Evolutionary conservation across 1,140 invertebrate species (phyloP).

Genomic region (Acyrthosiphon pisum): DNA sequence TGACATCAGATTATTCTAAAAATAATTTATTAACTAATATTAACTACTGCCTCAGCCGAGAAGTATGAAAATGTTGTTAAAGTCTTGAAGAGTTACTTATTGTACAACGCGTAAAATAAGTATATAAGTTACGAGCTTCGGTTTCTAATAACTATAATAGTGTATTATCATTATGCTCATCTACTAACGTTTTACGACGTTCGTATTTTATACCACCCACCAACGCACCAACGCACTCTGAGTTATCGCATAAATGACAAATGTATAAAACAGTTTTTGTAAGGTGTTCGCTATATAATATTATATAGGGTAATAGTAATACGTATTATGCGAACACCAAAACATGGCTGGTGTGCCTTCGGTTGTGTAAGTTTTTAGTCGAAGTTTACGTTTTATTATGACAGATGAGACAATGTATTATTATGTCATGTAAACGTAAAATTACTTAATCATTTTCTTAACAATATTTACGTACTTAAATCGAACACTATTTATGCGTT

Average conservation of each 20-base stretch:
- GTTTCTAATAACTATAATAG: background rate
- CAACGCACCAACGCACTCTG: too few relatives aligned
- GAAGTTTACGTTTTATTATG: background rate
- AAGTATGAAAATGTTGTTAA: background rate
- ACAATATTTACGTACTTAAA: conserved; percentile 68
- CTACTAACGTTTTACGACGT: background rate
- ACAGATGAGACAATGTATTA: background rate
- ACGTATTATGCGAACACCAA: background rate
- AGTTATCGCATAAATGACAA: background rate
- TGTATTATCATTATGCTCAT: background rate
- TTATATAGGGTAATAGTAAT: too few relatives aligned
- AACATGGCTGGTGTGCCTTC: background rate
- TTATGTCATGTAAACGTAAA: background rate
- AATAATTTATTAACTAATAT: background rate
- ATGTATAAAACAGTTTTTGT: background rate
- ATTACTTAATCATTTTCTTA: conserved; percentile 22
- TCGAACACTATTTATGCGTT: conserved; percentile 82
- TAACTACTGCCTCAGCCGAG: background rate
- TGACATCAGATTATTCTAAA: background rate
- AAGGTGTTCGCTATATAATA: background rate
- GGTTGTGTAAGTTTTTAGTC: background rate
- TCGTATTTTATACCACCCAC: background rate
- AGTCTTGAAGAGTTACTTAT: background rate
- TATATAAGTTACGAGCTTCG: too few relatives aligned
- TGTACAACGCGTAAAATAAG: too few relatives aligned